Percentiles rank a stretch among this genome's conserved stretches.
These are phyloP conservation scores for Boulengeromyrus knoepffleri DNA, from an alignment of 2,113 vertebrate genomes.

Conservation along the genomic window DNA sequence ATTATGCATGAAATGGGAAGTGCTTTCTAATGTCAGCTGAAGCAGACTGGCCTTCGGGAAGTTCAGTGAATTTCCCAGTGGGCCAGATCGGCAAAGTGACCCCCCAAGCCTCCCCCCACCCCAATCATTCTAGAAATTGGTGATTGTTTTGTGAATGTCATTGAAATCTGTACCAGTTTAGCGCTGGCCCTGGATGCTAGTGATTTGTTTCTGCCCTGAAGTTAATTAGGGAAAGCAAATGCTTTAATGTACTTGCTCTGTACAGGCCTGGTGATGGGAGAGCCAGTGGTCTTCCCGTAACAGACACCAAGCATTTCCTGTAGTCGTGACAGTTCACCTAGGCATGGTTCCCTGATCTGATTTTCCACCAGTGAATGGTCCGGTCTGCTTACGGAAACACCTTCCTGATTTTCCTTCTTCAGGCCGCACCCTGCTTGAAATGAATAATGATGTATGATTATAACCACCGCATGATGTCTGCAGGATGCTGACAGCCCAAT, in stretches of 20 bases:
- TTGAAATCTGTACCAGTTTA: background rate
- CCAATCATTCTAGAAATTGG: background rate
- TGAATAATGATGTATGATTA: background rate
- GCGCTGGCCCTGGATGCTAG: background rate
- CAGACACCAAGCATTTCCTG: background rate
- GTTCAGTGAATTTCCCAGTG: background rate
- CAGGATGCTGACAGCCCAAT: background rate
- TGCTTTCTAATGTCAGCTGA: too few relatives aligned
- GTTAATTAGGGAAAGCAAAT: background rate
- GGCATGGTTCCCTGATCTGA: background rate
- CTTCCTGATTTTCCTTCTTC: background rate
- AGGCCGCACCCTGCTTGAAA: background rate
- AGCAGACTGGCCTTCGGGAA: too few relatives aligned
- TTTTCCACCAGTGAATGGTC: background rate
- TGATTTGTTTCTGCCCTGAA: background rate
- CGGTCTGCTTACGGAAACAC: background rate
- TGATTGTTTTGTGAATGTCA: background rate
- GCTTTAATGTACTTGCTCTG: background rate
- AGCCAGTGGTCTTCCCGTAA: background rate
- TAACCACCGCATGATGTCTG: background rate
- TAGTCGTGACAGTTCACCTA: background rate
- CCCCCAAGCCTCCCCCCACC: background rate
- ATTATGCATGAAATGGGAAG: background rate
- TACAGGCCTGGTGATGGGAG: background rate
- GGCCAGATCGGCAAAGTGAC: background rate